Evolutionary conservation across 2,113 vertebrate species (phyloP), one percentile per base, ranked within the genome.

Genomic region (Tetrao urogallus): DNA sequence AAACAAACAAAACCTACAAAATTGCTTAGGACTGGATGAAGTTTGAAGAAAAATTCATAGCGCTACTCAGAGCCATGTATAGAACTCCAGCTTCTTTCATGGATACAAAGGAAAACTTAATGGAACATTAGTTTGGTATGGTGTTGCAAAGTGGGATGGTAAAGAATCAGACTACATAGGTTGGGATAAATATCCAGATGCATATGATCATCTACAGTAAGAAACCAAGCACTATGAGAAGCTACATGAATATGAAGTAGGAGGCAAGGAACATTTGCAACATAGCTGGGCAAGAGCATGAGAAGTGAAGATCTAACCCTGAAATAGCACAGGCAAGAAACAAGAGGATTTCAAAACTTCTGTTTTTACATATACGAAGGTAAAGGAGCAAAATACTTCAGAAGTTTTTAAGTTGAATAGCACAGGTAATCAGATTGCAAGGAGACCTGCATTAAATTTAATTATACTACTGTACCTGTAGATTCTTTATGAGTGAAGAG

Each of bases 401-500:
- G 10, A 64, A 40, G 16, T 64, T 19, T 28, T 40, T 40, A 64
- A 40, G 11, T 38, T 61, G 7, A 50, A 27, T 8, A 73, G 18
- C 7, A 7, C 14, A 18, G 18, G 32, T n/a, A 72, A 48, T 19
- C 5, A 77, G 11, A n/a, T 20, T 15, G 20, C 8, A 40, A 20
- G 32, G 76, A 58, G 8, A 10, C 22, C 6, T 1, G 1, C 8
- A 1, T 0, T 75, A 40, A 85, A n/a, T 3, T n/a, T 32, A 82
- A 90, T 17, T 2, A 5, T 6, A 45, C 3, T 28, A 18, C 11
- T 48, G 11, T 20, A 36, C 4, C 56, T 67, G 4, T 40, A 48
- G 19, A 13, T 4, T 24, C 1, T 0, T 20, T 8, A 12, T 1
- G 38, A 15, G 3, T n/a, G 19, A 67, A 48, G 21, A 57, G 3